phyloP scores from a whole-genome alignment of 2,888 invertebrate species.

The Drosophila pseudotakahashii region DNA sequence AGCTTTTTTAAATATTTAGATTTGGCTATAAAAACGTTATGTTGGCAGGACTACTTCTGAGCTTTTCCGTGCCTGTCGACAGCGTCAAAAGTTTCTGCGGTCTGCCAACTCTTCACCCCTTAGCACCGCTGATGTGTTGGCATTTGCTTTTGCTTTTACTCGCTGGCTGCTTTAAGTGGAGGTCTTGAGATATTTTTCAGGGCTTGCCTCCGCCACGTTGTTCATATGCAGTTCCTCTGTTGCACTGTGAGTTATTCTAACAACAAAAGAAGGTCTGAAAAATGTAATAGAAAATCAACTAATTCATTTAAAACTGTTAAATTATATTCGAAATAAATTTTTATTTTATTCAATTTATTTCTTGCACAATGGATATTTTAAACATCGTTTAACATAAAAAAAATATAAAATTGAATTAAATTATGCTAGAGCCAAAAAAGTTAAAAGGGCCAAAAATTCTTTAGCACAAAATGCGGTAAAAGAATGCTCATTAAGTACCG shows the following conservation, averaged over 20 bases:
- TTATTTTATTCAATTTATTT: too few species aligned
- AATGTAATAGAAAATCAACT: too few species aligned
- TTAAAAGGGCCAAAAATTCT: not conserved
- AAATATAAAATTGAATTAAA: not conserved
- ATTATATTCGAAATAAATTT: too few species aligned
- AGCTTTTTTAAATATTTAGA: too few species aligned
- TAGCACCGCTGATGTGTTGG: slow-evolving; percentile 55
- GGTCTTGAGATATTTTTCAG: slow-evolving; percentile 68
- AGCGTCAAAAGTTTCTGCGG: slow-evolving; percentile 72
- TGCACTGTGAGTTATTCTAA: slow-evolving; percentile 8
- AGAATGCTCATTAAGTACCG: not conserved
- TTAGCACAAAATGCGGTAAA: not conserved
- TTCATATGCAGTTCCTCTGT: slow-evolving; percentile 54
- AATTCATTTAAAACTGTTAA: too few species aligned
- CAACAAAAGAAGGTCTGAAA: too few species aligned
- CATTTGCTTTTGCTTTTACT: slow-evolving; percentile 49
- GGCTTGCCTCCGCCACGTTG: slow-evolving; percentile 35
- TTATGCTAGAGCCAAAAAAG: not conserved
- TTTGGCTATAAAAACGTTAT: not conserved
- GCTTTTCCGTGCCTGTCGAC: slow-evolving; percentile 35
- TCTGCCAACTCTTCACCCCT: slow-evolving; percentile 49
- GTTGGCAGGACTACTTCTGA: not conserved
- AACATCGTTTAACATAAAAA: not conserved
- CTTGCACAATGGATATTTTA: too few species aligned
- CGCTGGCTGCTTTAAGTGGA: slow-evolving; percentile 67